These are phyloP conservation scores for Meriones psammophilus DNA, from an alignment of 2,797 vertebrate species.

Conservation along the genomic window DNA sequence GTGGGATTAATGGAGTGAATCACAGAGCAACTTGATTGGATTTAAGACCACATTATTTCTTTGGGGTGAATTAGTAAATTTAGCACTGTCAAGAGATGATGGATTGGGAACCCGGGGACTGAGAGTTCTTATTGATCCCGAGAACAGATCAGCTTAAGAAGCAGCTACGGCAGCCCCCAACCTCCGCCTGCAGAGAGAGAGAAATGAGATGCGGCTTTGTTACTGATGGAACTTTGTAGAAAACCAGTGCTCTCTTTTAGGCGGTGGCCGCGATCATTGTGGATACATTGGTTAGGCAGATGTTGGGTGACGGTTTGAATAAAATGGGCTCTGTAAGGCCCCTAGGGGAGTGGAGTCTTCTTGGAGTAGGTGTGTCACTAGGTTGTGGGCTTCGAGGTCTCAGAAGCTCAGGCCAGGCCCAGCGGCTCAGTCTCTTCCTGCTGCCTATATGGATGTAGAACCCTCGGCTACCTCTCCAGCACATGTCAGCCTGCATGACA, in stretches of 20 bases:
- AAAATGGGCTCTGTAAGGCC: neutral
- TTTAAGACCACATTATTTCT: conserved; percentile 75
- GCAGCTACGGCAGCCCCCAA: neutral
- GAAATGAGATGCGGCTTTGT: neutral
- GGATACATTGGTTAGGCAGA: neutral
- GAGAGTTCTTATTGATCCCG: conserved; percentile 59
- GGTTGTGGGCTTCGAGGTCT: neutral
- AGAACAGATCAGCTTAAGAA: neutral
- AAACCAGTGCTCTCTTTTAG: accelerated
- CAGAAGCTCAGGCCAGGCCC: neutral
- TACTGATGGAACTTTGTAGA: accelerated
- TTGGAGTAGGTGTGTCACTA: neutral
- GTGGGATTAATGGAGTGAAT: conserved; percentile 61
- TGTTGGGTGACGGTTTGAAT: no score
- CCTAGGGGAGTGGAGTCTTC: neutral
- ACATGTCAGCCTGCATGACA: neutral
- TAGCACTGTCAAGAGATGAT: conserved; percentile 69
- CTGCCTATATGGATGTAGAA: neutral
- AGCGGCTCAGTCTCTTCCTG: neutral
- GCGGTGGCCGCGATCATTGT: accelerated
- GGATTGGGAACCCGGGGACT: conserved; percentile 23
- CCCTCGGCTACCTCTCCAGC: neutral
- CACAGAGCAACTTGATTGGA: conserved; percentile 53
- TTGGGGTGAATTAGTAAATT: conserved; percentile 71
- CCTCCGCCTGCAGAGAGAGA: neutral